A percentile compares a stretch with the other conserved stretches of the same genome.
phyloP scores from a whole-genome alignment of 2,797 vertebrate species.

The Poecile montanus region DNA sequence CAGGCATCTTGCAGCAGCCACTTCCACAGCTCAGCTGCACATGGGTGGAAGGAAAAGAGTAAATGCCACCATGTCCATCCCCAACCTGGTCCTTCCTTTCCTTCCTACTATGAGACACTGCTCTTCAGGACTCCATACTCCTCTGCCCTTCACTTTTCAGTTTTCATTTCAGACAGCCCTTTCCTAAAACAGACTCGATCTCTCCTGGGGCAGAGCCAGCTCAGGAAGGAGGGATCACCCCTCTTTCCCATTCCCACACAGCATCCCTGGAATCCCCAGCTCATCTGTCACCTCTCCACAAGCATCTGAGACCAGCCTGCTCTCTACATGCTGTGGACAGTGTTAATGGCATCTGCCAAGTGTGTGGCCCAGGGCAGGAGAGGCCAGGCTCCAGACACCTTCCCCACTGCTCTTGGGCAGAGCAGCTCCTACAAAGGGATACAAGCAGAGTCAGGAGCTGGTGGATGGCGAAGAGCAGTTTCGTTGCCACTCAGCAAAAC shows the following conservation, averaged over 20 bases:
- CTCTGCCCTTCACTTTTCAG: neutral
- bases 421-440: neutral
- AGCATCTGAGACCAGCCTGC: neutral
- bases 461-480: neutral
- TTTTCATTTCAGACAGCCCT: neutral
- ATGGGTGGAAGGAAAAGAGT: neutral
- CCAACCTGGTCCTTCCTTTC: neutral
- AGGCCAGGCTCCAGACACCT: neutral
- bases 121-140: neutral
- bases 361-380: fast-evolving
- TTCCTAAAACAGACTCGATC: neutral
- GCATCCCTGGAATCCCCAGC: neutral
- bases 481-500: neutral
- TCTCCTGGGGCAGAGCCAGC: neutral
- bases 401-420: neutral
- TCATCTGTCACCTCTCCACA: neutral
- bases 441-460: neutral
- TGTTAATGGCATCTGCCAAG: neutral
- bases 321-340: neutral
- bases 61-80: neutral
- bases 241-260: neutral
- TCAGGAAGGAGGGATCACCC: neutral
- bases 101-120: neutral
- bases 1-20: neutral
- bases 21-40: neutral